phyloP scores from a whole-genome alignment of 2,797 vertebrate genomes.

The Notamacropus eugenii region DNA sequence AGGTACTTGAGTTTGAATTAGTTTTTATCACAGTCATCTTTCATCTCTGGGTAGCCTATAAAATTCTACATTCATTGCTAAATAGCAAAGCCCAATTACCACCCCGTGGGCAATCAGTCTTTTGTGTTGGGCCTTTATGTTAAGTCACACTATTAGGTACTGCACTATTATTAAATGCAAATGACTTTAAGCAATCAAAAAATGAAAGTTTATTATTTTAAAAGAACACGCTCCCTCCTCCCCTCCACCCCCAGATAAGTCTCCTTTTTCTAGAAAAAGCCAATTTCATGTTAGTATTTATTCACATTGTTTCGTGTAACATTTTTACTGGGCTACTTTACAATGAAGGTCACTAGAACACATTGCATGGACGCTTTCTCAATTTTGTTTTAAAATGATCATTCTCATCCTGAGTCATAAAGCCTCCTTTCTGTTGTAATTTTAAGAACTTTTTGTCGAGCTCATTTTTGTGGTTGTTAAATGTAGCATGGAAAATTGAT shows the following conservation, averaged over 20 bases:
- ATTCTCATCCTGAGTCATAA: not conserved
- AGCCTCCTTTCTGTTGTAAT: not conserved
- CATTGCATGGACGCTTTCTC: not conserved
- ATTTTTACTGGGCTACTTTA: slow-evolving; percentile 39
- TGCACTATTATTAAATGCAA: slow-evolving; percentile 35
- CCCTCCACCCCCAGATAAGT: not conserved
- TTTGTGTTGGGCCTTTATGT: slow-evolving; percentile 5
- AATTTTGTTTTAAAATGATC: slow-evolving; percentile 47
- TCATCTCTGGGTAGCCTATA: slow-evolving; percentile 1
- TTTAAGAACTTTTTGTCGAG: slow-evolving; percentile 44
- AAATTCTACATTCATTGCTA: slow-evolving; percentile 45
- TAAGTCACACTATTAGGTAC: slow-evolving; percentile 34
- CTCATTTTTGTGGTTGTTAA: not conserved
- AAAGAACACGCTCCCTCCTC: not conserved
- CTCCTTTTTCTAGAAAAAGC: slow-evolving; percentile 49
- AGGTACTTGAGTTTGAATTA: not conserved
- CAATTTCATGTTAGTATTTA: slow-evolving; percentile 31
- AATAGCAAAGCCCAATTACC: slow-evolving; percentile 55
- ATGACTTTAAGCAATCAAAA: slow-evolving; percentile 29
- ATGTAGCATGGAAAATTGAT: not conserved
- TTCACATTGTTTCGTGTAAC: slow-evolving; percentile 5
- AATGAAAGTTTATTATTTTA: slow-evolving; percentile 5
- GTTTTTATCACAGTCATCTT: not conserved
- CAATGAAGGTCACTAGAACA: not conserved
- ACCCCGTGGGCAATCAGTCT: slow-evolving; percentile 18